Percentiles rank a stretch among this genome's conserved stretches.
Conservation (phyloP, 2,888 invertebrate genomes). For the Drosophila prostipennis region DNA sequence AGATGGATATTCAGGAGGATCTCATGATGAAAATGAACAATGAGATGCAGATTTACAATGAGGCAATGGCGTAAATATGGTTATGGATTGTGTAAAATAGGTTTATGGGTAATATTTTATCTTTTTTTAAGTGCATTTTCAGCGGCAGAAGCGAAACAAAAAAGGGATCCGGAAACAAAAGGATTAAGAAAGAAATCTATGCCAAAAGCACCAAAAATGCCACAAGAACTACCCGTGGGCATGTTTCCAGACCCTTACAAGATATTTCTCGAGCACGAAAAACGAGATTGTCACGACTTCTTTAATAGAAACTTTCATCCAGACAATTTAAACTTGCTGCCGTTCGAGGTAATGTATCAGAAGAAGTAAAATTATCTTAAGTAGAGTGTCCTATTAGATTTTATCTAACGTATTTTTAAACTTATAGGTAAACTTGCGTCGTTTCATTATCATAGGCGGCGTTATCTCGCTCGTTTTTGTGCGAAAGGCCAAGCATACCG, state of each 20-base stretch:
- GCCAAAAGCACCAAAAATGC: constrained; percentile 48
- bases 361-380: no score
- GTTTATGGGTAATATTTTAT: not conserved
- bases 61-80: constrained; percentile 42
- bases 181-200: not conserved
- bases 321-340: constrained; percentile 42
- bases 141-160: not conserved
- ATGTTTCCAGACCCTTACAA: constrained; percentile 68
- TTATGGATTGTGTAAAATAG: no score
- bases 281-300: constrained; percentile 52
- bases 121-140: not conserved
- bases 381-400: no score
- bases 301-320: constrained; percentile 61
- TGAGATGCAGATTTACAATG: constrained; percentile 56
- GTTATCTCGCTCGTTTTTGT: constrained; percentile 75
- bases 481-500: constrained; percentile 64
- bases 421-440: constrained; percentile 78
- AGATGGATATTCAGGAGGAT: constrained; percentile 61
- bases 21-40: constrained; percentile 55
- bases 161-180: not conserved
- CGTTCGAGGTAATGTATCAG: constrained; percentile 62
- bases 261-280: constrained; percentile 61
- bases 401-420: not conserved
- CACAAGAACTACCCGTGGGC: constrained; percentile 47
- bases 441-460: constrained; percentile 78